phyloP scores from a whole-genome alignment of 2,797 vertebrate genomes.

The Lophius americanus region DNA sequence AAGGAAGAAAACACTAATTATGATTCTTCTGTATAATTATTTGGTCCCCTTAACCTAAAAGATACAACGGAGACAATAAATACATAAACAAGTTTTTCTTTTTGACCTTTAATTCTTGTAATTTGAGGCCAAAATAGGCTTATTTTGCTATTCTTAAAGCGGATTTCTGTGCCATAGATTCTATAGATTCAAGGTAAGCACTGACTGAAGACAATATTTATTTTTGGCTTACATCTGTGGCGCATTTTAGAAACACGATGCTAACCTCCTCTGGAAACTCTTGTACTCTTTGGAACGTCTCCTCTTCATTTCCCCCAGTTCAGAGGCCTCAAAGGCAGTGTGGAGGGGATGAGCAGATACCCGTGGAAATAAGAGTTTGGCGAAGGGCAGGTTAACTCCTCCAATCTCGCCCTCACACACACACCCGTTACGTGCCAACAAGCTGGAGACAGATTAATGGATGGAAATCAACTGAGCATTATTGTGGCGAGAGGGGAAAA shows the following conservation, averaged over 20 bases:
- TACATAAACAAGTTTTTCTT: not conserved
- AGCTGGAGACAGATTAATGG: conserved; percentile 66
- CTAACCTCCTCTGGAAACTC: conserved; percentile 82
- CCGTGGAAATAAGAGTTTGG: conserved; percentile 80
- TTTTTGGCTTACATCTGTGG: too few relatives aligned
- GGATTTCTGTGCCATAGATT: too few relatives aligned
- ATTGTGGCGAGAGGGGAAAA: not conserved
- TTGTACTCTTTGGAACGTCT: conserved; percentile 84
- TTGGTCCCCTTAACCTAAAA: too few relatives aligned
- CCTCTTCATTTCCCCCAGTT: conserved; percentile 81
- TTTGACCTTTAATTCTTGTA: not conserved
- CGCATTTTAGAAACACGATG: not conserved
- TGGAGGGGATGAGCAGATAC: conserved; percentile 80
- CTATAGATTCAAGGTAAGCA: too few relatives aligned
- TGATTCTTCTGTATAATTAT: too few relatives aligned
- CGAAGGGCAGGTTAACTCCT: conserved; percentile 82
- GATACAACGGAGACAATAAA: too few relatives aligned
- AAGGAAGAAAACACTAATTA: too few relatives aligned
- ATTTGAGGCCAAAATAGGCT: not conserved
- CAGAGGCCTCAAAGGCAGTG: conserved; percentile 76
- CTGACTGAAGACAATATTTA: too few relatives aligned
- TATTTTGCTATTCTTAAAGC: too few relatives aligned
- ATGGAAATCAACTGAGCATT: not conserved
- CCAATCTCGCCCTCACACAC: conserved; percentile 82
- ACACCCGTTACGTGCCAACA: conserved; percentile 85